phyloP scores from a whole-genome alignment of 2,888 invertebrate species.

The Chymomyza amoena region DNA sequence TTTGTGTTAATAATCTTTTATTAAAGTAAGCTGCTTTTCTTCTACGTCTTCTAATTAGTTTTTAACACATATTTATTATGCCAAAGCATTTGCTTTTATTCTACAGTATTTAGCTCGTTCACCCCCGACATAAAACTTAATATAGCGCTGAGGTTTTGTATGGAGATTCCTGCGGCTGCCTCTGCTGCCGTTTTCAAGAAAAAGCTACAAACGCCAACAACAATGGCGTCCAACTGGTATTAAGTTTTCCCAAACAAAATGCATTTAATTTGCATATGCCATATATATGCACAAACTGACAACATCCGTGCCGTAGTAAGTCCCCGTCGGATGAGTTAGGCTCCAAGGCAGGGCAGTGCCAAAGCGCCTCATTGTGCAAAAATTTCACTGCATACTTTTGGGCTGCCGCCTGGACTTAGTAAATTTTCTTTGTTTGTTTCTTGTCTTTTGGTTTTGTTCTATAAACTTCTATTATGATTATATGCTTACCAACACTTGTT shows the following conservation, averaged over 20 bases:
- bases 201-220: slow-evolving; percentile 3
- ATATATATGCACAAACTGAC: neutral
- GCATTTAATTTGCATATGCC: slow-evolving; percentile 23
- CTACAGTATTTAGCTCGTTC: neutral
- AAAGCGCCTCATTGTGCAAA: slow-evolving; percentile 1
- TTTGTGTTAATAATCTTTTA: slow-evolving; percentile 1
- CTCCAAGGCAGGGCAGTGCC: neutral
- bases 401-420: neutral
- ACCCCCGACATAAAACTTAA: slow-evolving; percentile 13
- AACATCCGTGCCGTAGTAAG: neutral
- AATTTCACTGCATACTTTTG: slow-evolving; percentile 28
- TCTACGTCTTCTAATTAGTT: slow-evolving; percentile 7
- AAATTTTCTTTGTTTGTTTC: slow-evolving; percentile 2
- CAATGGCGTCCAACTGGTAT: neutral
- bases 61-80: slow-evolving; percentile 7
- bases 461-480: slow-evolving; percentile 25
- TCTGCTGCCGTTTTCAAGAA: neutral
- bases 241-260: slow-evolving; percentile 7
- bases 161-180: neutral
- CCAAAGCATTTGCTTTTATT: neutral
- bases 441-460: neutral
- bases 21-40: slow-evolving; percentile 5
- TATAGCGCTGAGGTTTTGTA: neutral
- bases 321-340: neutral
- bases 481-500: slow-evolving; percentile 39